Evolutionary conservation across 1,140 invertebrate species (phyloP), one percentile per base, ranked within the genome.

Genomic region (Drosophila micromelanica): DNA sequence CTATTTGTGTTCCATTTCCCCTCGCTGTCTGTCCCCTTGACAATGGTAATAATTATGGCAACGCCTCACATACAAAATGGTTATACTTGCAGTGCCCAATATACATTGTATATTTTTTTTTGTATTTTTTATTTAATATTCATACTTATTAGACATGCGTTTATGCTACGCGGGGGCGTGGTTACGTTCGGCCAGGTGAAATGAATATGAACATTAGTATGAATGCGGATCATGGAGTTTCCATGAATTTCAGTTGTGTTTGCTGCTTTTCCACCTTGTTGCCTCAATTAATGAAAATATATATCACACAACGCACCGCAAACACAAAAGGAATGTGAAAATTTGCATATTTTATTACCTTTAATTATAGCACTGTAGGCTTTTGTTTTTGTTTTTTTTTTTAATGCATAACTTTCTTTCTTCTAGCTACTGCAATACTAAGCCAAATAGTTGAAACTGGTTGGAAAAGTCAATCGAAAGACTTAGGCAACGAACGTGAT

Each of bases 271-370:
- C 49, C 67, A 63, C 40, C 68, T 71, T 63, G 68, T 71, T 71
- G 60, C 60, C 60, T 43, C 68, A 63, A 64, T 71, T 64, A 71
- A 59, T 49, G 45, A 57, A 80, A 80, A 63, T 40, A 73, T 40
- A 73, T 67, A 63, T 13, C 35, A 35, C 32, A 35, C 32, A 35
- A 35, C 32, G 32, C 32, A 57, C 64, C 42, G 6, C 37, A 7
- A 27, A 62, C 27, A 54, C 32, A 42, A 59, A 49, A 67, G 38
- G 42, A 73, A 81, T 81, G 52, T 17, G n/a, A 8, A 61, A 55
- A 63, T 71, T 55, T 63, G 49, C 51, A 71, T 63, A 71, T 56
- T 71, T 71, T 56, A 63, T 71, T 71, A 60, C 68, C 51, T 48
- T 37, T 35, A 63, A 71, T 63, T 71, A 71, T 63, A 63, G 30